Evolutionary conservation across 2,113 vertebrate species (phyloP).

Genomic region (Chloroceryle aenea): DNA sequence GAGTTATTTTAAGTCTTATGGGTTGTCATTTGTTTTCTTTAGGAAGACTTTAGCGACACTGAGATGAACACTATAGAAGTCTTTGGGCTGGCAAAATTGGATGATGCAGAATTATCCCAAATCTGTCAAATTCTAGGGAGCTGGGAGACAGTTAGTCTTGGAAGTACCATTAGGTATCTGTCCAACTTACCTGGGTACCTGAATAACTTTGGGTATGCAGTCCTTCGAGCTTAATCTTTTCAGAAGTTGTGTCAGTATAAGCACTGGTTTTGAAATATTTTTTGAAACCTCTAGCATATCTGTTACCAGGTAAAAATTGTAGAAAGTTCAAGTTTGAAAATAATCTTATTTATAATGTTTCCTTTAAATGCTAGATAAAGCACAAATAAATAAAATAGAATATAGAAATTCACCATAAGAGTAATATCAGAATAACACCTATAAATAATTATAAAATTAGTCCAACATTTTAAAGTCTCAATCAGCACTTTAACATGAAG

Average conservation of each 20-base stretch:
- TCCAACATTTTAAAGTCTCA: not conserved
- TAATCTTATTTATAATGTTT: not conserved
- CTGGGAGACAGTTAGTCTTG: not conserved
- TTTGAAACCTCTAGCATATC: not conserved
- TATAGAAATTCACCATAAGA: not conserved
- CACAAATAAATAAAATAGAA: not conserved
- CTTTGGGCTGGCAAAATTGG: not conserved
- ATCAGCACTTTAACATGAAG: not conserved
- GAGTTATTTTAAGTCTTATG: not conserved
- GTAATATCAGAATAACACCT: not conserved
- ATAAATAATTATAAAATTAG: constrained; percentile 5
- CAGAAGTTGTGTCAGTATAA: not conserved
- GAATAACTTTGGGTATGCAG: not conserved
- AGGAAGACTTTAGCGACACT: not conserved
- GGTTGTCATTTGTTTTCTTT: not conserved
- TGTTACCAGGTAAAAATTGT: not conserved
- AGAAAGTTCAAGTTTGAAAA: not conserved
- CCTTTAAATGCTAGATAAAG: not conserved
- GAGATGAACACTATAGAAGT: not conserved
- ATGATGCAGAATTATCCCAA: not conserved
- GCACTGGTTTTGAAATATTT: not conserved
- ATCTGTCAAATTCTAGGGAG: not conserved
- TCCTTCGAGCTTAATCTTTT: not conserved
- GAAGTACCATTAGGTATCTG: not conserved
- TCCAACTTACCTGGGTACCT: not conserved